phyloP scores from a whole-genome alignment of 2,888 invertebrate species.

The Ischnura elegans region DNA sequence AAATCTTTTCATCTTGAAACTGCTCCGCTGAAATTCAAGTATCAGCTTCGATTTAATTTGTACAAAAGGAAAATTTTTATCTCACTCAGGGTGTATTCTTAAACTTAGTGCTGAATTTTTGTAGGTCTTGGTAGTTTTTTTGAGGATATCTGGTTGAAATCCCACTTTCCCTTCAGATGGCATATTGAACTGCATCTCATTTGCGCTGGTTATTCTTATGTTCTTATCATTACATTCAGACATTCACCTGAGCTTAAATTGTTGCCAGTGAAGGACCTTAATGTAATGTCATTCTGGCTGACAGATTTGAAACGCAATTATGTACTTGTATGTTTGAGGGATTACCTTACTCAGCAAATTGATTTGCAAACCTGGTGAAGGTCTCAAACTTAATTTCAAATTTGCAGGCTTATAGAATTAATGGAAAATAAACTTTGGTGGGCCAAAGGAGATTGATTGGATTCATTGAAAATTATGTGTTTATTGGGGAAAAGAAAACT shows the following conservation, averaged over 20 bases:
- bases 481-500: neutral
- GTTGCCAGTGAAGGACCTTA: constrained; percentile 60
- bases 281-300: constrained; percentile 45
- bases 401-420: neutral
- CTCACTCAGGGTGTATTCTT: neutral
- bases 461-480: neutral
- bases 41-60: neutral
- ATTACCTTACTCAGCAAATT: neutral
- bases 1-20: neutral
- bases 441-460: neutral
- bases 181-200: neutral
- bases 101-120: neutral
- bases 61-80: neutral
- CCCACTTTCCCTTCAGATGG: neutral
- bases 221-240: constrained; percentile 40
- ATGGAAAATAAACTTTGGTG: neutral
- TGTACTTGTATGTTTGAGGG: constrained; percentile 24
- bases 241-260: constrained; percentile 59
- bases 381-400: constrained; percentile 19
- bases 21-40: neutral
- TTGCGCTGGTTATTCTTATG: neutral
- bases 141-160: neutral
- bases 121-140: neutral
- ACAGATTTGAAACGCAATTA: constrained; percentile 53
- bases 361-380: neutral